A percentile compares a stretch with the other conserved stretches of the same genome.
These are phyloP conservation scores for Drosophila bocki DNA, from an alignment of 1,140 invertebrate genomes.

Conservation along the genomic window DNA sequence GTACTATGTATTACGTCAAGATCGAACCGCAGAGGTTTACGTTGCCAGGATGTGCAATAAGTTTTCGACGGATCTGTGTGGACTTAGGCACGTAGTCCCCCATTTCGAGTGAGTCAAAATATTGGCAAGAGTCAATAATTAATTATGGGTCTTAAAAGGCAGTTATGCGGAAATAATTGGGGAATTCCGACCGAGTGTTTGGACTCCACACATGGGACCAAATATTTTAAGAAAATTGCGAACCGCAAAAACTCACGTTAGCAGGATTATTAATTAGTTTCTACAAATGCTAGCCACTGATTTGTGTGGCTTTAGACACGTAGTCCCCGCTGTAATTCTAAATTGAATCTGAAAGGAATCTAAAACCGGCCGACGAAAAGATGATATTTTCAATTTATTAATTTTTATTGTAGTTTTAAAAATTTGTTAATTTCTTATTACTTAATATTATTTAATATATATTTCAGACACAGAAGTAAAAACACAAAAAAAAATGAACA, in stretches of 20 bases:
- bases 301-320: constrained; percentile 54
- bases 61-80: constrained; percentile 47
- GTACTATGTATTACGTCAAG: constrained; percentile 20
- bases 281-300: constrained; percentile 11
- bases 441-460: neutral
- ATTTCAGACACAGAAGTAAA: neutral
- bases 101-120: constrained; percentile 29
- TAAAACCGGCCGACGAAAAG: too few relatives aligned
- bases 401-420: neutral
- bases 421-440: neutral
- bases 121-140: constrained; percentile 16
- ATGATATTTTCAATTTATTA: neutral
- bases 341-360: neutral
- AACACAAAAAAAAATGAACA: neutral
- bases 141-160: constrained; percentile 20
- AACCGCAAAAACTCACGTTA: constrained; percentile 32
- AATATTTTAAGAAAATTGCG: neutral
- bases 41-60: constrained; percentile 38
- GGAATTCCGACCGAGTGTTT: constrained; percentile 1
- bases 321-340: constrained; percentile 22
- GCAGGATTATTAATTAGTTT: constrained; percentile 54
- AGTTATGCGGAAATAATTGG: constrained; percentile 39
- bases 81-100: constrained; percentile 58
- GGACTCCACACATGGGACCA: neutral
- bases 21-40: constrained; percentile 9